These are phyloP conservation scores for Sialia sialis DNA, from an alignment of 2,113 vertebrate genomes.

Conservation along the genomic window DNA sequence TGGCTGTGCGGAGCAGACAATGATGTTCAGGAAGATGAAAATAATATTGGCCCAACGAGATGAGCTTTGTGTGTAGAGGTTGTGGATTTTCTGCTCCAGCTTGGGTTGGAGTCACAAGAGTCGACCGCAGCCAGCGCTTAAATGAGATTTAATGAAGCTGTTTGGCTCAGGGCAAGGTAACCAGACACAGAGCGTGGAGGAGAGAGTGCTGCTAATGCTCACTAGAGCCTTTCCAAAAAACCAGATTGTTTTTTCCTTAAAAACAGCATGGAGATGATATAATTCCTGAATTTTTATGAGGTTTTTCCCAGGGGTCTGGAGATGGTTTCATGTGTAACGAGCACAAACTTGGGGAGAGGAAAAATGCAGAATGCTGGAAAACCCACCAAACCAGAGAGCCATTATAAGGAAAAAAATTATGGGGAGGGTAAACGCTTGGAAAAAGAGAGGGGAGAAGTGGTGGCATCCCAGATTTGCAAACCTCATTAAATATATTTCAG, in stretches of 20 bases:
- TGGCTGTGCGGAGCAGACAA: constrained; percentile 3
- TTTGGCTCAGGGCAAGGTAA: constrained; percentile 42
- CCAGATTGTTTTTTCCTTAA: constrained; percentile 35
- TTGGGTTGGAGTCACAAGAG: constrained; percentile 32
- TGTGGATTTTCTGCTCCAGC: constrained; percentile 21
- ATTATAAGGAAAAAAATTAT: neutral
- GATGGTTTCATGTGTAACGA: constrained; percentile 12
- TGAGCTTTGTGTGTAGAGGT: neutral
- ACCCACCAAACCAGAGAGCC: constrained; percentile 7
- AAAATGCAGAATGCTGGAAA: constrained; percentile 33
- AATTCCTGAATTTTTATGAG: constrained; percentile 59
- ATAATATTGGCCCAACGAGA: neutral
- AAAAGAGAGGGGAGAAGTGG: constrained; percentile 2
- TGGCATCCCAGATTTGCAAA: constrained; percentile 37
- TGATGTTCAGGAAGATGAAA: constrained; percentile 40
- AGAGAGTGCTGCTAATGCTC: neutral
- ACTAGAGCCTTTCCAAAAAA: constrained; percentile 30
- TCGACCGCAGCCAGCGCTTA: neutral
- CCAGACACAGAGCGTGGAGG: neutral
- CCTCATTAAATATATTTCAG: neutral
- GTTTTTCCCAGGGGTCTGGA: constrained; percentile 27
- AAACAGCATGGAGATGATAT: constrained; percentile 51
- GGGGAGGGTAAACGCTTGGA: neutral
- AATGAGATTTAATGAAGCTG: constrained; percentile 1
- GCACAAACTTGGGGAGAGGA: neutral